Base-by-base conservation (phyloP, 2,888 invertebrate species). In the Junonia oenone region DNA sequence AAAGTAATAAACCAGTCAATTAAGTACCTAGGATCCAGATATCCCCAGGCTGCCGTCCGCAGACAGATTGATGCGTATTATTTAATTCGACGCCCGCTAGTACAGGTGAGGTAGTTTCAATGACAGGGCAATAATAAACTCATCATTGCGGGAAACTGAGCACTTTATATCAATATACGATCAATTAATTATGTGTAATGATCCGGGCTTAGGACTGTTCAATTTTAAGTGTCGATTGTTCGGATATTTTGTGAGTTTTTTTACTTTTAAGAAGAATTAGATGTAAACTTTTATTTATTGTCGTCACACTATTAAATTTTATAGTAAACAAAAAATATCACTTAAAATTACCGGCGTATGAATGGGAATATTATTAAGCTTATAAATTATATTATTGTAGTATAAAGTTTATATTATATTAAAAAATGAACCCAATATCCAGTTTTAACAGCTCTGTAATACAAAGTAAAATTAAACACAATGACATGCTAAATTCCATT, bases 21-120 rank as follows among this genome's bases (percentile, higher is more conserved):
- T 59, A 56, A 40, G 49, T 37, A 31, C 40, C 52, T 31, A 47
- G 51, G 19, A 31, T 55, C 56, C 52, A 64, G 64, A 62, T 61
- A 67, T 59, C 62, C 61, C 26, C 47, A 58, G 56, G 56, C 56
- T 53, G 52, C 51, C 63, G 66, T 65, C 64, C 65, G 59, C 61
- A 68, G 72, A 71, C 62, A 62, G 66, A 71, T 68, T 40, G 64
- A 52, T 49, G 35, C 57, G 47, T 56, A 68, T 69, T 69, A 72
- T 69, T 69, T 70, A 67, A 69, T 69, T 66, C 63, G 64, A 64
- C 66, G 56, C 64, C 64, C 67, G 70, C 61, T 72, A 66, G 67
- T 66, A 67, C 68, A 59, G 61, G 65, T 63, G 55, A 59, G 64
- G 68, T 68, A 65, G 68, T 69, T 68, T 65, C 68, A 66, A 69